Conservation (phyloP, 2,113 vertebrate species). For the Riparia riparia region DNA sequence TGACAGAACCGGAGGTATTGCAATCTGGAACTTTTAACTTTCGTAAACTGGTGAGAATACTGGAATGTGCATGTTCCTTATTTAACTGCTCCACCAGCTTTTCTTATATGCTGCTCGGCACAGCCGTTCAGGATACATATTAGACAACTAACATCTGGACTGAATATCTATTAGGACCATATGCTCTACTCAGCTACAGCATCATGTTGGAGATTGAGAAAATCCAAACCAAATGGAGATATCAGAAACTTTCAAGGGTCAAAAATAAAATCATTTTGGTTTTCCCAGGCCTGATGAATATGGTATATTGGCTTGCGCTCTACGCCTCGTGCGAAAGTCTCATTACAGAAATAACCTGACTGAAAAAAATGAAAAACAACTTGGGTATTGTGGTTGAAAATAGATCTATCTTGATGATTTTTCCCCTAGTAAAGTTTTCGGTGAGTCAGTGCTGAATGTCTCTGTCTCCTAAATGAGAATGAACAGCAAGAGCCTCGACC, state of each 20-base stretch:
- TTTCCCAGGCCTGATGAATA: conserved; percentile 56
- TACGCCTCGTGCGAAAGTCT: not conserved
- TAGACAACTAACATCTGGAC: conserved; percentile 81
- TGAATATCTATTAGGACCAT: conserved; percentile 81
- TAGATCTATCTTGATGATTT: conserved; percentile 52
- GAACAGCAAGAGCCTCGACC: conserved; percentile 25
- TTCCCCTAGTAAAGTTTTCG: conserved; percentile 27
- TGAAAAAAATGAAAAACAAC: conserved; percentile 53
- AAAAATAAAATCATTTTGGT: conserved; percentile 78
- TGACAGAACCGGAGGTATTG: conserved; percentile 77
- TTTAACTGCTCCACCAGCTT: conserved; percentile 78
- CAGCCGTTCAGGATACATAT: conserved; percentile 72
- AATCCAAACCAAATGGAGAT: conserved; percentile 82
- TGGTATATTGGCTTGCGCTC: not conserved
- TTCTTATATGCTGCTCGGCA: conserved; percentile 61
- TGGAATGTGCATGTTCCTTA: conserved; percentile 75
- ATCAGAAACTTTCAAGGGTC: conserved; percentile 78
- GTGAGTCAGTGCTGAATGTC: conserved; percentile 1
- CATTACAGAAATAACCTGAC: conserved; percentile 62
- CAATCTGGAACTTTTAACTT: conserved; percentile 80
- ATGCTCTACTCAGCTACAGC: conserved; percentile 70
- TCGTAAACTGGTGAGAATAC: conserved; percentile 76
- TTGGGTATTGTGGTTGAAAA: conserved; percentile 64
- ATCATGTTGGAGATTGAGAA: conserved; percentile 72
- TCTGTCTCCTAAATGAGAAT: conserved; percentile 60